Conservation (phyloP, 2,113 vertebrate genomes). For the Fregata magnificens region DNA sequence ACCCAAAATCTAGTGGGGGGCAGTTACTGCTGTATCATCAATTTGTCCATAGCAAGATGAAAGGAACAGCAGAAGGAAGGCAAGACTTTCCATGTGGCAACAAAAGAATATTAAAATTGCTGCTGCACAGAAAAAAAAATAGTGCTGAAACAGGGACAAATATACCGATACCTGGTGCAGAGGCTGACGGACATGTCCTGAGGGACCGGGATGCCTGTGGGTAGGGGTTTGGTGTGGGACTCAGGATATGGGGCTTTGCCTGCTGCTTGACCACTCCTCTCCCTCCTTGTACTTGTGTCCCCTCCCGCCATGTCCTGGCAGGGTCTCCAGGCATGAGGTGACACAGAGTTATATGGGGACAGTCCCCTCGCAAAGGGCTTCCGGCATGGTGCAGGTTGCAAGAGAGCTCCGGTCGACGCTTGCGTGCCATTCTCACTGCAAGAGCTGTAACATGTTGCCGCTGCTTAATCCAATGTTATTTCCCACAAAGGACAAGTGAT, state of each 20-base stretch:
- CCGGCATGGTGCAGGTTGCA: not conserved
- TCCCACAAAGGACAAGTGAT: not conserved
- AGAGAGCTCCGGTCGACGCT: not conserved
- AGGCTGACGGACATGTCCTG: not conserved
- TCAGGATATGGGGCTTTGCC: not conserved
- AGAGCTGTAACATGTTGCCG: not conserved
- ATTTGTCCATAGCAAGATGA: not conserved
- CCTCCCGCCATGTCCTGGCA: fast-evolving
- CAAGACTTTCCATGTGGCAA: not conserved
- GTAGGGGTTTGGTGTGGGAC: not conserved
- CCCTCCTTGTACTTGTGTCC: not conserved
- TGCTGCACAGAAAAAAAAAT: not conserved
- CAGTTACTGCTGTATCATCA: not conserved
- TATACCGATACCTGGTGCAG: not conserved
- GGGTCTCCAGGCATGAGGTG: not conserved
- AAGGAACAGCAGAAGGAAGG: not conserved
- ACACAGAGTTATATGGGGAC: fast-evolving
- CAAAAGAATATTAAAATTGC: not conserved
- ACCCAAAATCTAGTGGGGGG: not conserved
- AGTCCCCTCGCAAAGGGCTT: not conserved
- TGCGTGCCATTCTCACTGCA: fast-evolving
- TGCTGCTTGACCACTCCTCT: not conserved
- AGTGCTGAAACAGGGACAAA: not conserved
- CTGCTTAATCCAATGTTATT: not conserved
- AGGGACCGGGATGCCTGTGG: not conserved